Evolutionary conservation across 2,113 vertebrate species (phyloP).

Genomic region (Perca fluviatilis): DNA sequence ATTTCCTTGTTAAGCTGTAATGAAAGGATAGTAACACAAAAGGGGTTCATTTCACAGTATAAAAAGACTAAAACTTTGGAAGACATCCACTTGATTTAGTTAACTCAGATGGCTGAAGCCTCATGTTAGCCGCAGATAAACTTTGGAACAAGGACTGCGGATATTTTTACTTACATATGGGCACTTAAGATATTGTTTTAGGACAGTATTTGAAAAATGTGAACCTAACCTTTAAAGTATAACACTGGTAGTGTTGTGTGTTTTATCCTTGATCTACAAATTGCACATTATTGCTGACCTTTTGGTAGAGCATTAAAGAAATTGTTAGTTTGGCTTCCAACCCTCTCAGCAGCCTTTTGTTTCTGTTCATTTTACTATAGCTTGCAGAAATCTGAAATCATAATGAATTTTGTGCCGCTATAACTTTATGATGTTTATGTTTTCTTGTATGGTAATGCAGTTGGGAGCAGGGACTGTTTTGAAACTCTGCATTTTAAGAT

Average conservation of each 20-base stretch:
- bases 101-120: not conserved
- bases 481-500: not conserved
- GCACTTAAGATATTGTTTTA: not conserved
- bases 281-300: slow-evolving; percentile 4
- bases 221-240: not conserved
- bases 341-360: not conserved
- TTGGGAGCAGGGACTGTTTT: not conserved
- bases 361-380: not conserved
- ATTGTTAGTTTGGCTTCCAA: not conserved
- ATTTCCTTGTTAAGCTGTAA: not conserved
- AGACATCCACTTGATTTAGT: not conserved
- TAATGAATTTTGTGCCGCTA: not conserved
- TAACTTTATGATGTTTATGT: not conserved
- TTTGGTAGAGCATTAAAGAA: not conserved
- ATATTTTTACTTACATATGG: not conserved
- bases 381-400: not conserved
- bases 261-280: not conserved
- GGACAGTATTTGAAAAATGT: not conserved
- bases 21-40: not conserved
- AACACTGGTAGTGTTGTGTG: not conserved
- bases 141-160: not conserved
- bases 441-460: not conserved
- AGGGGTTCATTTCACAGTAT: not conserved
- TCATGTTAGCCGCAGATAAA: not conserved
- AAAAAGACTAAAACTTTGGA: not conserved